phyloP scores from a whole-genome alignment of 2,888 invertebrate genomes.

The Punctoribates punctum region DNA sequence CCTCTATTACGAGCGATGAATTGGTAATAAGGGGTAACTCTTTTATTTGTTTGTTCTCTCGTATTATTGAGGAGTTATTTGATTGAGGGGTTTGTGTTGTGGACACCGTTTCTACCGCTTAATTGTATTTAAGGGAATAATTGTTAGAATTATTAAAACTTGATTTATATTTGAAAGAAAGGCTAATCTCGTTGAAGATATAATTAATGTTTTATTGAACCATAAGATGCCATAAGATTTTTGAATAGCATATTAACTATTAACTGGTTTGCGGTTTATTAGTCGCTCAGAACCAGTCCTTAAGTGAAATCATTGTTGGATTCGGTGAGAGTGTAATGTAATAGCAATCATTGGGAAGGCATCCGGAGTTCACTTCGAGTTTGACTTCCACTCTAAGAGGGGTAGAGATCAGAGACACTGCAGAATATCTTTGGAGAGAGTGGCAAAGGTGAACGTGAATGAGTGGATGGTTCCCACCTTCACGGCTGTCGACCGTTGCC shows the following conservation, averaged over 20 bases:
- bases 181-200: slow-evolving; percentile 1
- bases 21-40: too few species aligned
- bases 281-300: slow-evolving; percentile 10
- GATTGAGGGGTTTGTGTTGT: too few species aligned
- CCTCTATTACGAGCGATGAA: too few species aligned
- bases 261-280: slow-evolving; percentile 17
- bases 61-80: too few species aligned
- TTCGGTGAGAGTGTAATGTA: slow-evolving; percentile 23
- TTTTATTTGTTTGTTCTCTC: too few species aligned
- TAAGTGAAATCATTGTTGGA: background rate
- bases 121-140: background rate
- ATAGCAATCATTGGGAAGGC: background rate
- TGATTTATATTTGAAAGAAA: background rate
- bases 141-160: background rate
- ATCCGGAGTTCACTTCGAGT: slow-evolving; percentile 10
- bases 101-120: too few species aligned
- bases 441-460: background rate
- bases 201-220: slow-evolving; percentile 17
- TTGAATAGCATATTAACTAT: background rate
- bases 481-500: background rate
- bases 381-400: background rate
- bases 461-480: background rate
- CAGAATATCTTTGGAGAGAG: background rate
- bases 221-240: too few species aligned
- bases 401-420: background rate